Evolutionary conservation across 2,888 invertebrate genomes (phyloP), one percentile per base, ranked within the genome.

Genomic region (Stegana nigrithorax): DNA sequence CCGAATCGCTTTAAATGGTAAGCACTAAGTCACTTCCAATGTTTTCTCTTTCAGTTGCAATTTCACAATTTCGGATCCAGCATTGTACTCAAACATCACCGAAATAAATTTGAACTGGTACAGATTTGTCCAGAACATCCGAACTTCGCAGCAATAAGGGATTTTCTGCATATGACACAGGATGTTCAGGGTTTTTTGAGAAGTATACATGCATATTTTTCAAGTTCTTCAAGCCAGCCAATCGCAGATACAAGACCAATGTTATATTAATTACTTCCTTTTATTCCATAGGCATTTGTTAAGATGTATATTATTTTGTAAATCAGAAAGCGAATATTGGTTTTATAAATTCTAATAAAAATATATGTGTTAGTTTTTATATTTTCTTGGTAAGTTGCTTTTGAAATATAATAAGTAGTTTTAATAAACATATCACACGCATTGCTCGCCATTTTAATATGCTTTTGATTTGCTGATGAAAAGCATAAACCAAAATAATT

Each of bases 151-250:
- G 12, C 59, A 0, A 61, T 75, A 2, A 64, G 68, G 36, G 7
- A 36, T 4, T 63, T 60, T 19, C 27, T 71, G 0, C 26, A 59
- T 0, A 50, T 59, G 8, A 26, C 64, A 0, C 69, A 75, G 39
- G 77, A 75, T 50, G 8, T 74, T 0, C 27, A 57, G 0, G 68
- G 74, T 1, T 25, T 76, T 5, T 21, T 75, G 5, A 12, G 42
- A 3, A 57, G 32, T 14, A 53, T 63, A 19, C 51, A 39, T 10
- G 44, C 44, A 25, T 64, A 44, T 44, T 44, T 44, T 17, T n/a
- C n/a, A n/a, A n/a, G n/a, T n/a, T n/a, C n/a, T n/a, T n/a, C n/a
- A n/a, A n/a, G n/a, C n/a, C n/a, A n/a, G n/a, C n/a, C n/a, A n/a
- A n/a, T n/a, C n/a, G n/a, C n/a, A n/a, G 44, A 44, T 44, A 44